These are phyloP conservation scores for Falco peregrinus DNA, from an alignment of 2,797 vertebrate genomes.

Conservation along the genomic window DNA sequence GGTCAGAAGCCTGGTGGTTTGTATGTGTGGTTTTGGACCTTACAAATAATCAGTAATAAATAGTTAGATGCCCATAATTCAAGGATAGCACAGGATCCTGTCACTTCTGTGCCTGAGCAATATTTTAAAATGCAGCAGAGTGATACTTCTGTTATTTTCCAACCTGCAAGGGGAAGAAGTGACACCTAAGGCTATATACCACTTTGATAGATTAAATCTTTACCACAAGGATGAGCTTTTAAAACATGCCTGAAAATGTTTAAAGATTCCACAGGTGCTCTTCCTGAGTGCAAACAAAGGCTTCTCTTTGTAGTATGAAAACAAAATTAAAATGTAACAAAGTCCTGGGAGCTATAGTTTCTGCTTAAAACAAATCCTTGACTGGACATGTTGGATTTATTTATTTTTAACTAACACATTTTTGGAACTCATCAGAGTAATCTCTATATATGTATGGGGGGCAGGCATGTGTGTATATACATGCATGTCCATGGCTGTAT, in stretches of 20 bases:
- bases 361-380: conserved; percentile 61
- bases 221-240: conserved; percentile 70
- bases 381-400: conserved; percentile 68
- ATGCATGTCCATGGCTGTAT: too few relatives aligned
- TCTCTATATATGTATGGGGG: neutral
- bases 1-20: conserved; percentile 44
- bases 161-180: conserved; percentile 60
- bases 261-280: conserved; percentile 80
- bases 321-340: conserved; percentile 65
- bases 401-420: conserved; percentile 61
- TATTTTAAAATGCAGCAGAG: conserved; percentile 55
- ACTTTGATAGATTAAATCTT: conserved; percentile 81
- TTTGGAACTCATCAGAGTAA: conserved; percentile 50
- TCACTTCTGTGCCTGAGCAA: conserved; percentile 3
- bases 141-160: conserved; percentile 43
- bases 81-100: neutral
- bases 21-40: conserved; percentile 21
- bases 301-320: conserved; percentile 59
- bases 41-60: conserved; percentile 47
- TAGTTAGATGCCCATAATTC: neutral
- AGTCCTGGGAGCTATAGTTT: conserved; percentile 62
- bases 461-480: neutral
- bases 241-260: conserved; percentile 75
- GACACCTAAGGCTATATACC: conserved; percentile 75
- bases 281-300: conserved; percentile 73